Percentiles rank a stretch among this genome's conserved stretches.
These are phyloP conservation scores for Ctena decussata DNA, from an alignment of 2,888 invertebrate species.

Conservation along the genomic window DNA sequence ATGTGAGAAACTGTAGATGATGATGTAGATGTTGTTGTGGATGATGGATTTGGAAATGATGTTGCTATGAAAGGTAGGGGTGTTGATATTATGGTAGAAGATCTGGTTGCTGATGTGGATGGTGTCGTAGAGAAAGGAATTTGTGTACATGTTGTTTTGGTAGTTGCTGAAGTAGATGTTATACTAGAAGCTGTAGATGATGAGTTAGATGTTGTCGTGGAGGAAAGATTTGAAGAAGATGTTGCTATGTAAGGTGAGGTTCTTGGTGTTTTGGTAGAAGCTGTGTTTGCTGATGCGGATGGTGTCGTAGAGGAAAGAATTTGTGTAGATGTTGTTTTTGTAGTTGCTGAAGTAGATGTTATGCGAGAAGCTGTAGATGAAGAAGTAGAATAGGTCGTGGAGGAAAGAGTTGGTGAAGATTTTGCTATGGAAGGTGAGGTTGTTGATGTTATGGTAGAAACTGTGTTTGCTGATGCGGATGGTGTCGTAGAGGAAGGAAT, in stretches of 20 bases:
- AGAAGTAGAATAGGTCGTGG: background rate
- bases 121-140: background rate
- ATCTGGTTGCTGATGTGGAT: background rate
- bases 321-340: background rate
- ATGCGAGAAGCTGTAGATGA: background rate
- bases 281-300: background rate
- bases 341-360: background rate
- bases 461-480: background rate
- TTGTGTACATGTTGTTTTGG: background rate
- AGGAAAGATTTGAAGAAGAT: background rate
- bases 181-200: background rate
- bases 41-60: background rate
- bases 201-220: background rate
- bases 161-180: background rate
- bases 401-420: background rate
- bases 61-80: background rate
- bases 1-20: background rate
- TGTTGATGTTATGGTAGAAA: background rate
- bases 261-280: background rate
- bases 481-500: background rate
- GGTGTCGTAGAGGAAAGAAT: no score
- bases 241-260: background rate
- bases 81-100: background rate
- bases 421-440: background rate
- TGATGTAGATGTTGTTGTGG: background rate